Evolutionary conservation across 2,113 vertebrate genomes (phyloP), one percentile per base, ranked within the genome.

Genomic region (Suricata suricatta): DNA sequence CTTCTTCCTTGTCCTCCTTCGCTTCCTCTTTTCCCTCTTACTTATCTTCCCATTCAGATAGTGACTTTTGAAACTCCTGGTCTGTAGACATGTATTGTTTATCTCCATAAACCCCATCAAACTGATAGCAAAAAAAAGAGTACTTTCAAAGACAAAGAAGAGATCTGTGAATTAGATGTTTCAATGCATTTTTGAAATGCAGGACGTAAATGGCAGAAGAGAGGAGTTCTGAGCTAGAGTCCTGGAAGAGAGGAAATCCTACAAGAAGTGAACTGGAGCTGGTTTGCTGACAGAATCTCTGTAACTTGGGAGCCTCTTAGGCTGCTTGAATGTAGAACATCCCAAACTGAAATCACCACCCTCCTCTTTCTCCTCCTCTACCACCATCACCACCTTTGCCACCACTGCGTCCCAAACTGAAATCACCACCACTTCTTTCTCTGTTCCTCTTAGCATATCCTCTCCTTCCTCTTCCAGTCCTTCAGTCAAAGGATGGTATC

Each of bases 71-170:
- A 83, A 82, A 90, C 29, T 84, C 52, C 60, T 88, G 77, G 7
- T 76, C 38, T 47, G 41, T 6, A 76, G 74, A 52, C 41, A 7
- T 17, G 1, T 1, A 66, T 88, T 27, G 50, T 85, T 72, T 50
- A 27, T 87, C 54, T 94, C 52, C 57, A 68, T 35, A 54, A 74
- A 23, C 16, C 5, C 50, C 66, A 68, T 91, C 33, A 77, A 79
- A 72, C 79, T 74, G 38, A 68, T 33, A 64, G 8, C 76, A 33
- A 41, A 47, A 72, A 63, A 84, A 80, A 64, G 27, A 17, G 52
- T n/a, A 23, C 44, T 95, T 94, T 81, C 54, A 94, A 96, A 60
- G 88, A 79, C 74, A 84, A 81, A 94, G 80, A 87, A 8, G 52
- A 71, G 85, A 81, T 82, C 84, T 60, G 64, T 81, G 14, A 35